A percentile compares a stretch with the other conserved stretches of the same genome.
phyloP scores from a whole-genome alignment of 2,113 vertebrate species.

The Xyrauchen texanus region DNA sequence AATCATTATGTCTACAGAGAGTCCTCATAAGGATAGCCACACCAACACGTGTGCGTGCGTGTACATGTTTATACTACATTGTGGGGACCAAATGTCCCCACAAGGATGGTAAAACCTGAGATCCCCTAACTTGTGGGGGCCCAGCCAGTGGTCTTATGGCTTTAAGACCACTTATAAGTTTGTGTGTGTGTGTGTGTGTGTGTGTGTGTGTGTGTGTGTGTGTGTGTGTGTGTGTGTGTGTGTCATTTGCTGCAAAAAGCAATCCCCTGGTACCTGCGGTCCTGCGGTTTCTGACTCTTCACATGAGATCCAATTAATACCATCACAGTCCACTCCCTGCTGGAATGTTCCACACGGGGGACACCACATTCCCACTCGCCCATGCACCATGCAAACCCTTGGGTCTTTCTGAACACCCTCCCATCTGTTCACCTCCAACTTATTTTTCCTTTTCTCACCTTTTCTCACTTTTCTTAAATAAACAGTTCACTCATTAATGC shows the following conservation, averaged over 20 bases:
- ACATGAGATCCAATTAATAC: constrained; percentile 26
- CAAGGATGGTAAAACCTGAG: too few relatives aligned
- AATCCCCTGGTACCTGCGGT: not conserved
- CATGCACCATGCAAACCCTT: not conserved
- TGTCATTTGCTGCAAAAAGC: not conserved
- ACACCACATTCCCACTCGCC: not conserved
- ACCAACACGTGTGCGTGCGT: too few relatives aligned
- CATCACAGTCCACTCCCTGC: constrained; percentile 9
- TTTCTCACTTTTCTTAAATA: not conserved
- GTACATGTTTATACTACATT: too few relatives aligned
- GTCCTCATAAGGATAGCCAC: too few relatives aligned
- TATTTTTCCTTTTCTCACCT: not conserved
- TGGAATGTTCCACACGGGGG: not conserved
- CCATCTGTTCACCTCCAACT: too few relatives aligned
- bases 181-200: too few relatives aligned
- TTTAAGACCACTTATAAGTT: too few relatives aligned
- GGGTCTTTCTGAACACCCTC: not conserved
- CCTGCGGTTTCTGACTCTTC: constrained; percentile 4
- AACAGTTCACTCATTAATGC: too few relatives aligned
- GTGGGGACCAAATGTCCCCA: too few relatives aligned
- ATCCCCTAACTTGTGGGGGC: too few relatives aligned
- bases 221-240: not conserved
- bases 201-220: not conserved
- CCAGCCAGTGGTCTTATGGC: too few relatives aligned
- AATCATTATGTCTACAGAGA: too few relatives aligned